Evolutionary conservation across 2,888 invertebrate species (phyloP).

Genomic region (Schizotus pectinicornis): DNA sequence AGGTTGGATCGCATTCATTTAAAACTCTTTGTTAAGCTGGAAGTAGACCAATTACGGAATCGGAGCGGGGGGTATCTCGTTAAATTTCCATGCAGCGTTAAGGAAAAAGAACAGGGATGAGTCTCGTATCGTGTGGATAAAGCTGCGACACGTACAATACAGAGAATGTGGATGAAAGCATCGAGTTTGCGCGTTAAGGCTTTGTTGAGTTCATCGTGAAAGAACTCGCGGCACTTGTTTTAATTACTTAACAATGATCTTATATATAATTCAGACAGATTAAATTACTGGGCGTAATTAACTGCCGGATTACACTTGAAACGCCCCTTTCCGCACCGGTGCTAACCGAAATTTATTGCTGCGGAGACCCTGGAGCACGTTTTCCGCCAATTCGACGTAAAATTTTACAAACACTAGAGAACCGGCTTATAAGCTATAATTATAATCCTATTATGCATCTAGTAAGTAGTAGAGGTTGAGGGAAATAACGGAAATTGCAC

Average conservation of each 20-base stretch:
- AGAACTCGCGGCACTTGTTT: slow-evolving; percentile 9
- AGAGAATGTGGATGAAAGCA: slow-evolving; percentile 2
- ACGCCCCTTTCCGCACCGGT: neutral
- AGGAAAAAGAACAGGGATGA: slow-evolving; percentile 9
- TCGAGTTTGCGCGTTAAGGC: slow-evolving; percentile 6
- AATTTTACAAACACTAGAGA: too few relatives aligned
- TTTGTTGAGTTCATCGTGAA: neutral
- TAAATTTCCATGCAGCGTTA: slow-evolving; percentile 6
- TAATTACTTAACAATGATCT: slow-evolving; percentile 18
- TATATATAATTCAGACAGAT: slow-evolving; percentile 12
- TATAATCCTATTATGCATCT: too few relatives aligned
- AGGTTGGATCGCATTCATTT: slow-evolving; percentile 5
- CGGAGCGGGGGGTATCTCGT: slow-evolving; percentile 5
- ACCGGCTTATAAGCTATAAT: too few relatives aligned
- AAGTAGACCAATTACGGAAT: slow-evolving; percentile 8
- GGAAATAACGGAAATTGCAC: too few relatives aligned
- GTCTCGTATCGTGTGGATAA: slow-evolving; percentile 3
- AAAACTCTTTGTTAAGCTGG: neutral
- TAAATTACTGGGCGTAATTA: slow-evolving; percentile 16
- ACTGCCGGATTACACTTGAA: slow-evolving; percentile 11
- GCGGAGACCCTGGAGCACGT: too few relatives aligned
- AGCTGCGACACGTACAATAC: slow-evolving; percentile 3
- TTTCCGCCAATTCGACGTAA: too few relatives aligned
- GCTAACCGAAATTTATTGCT: too few relatives aligned
- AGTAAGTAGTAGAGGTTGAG: too few relatives aligned